A percentile compares a stretch with the other conserved stretches of the same genome.
These are phyloP conservation scores for Origma solitaria DNA, from an alignment of 2,113 vertebrate species.

Conservation along the genomic window DNA sequence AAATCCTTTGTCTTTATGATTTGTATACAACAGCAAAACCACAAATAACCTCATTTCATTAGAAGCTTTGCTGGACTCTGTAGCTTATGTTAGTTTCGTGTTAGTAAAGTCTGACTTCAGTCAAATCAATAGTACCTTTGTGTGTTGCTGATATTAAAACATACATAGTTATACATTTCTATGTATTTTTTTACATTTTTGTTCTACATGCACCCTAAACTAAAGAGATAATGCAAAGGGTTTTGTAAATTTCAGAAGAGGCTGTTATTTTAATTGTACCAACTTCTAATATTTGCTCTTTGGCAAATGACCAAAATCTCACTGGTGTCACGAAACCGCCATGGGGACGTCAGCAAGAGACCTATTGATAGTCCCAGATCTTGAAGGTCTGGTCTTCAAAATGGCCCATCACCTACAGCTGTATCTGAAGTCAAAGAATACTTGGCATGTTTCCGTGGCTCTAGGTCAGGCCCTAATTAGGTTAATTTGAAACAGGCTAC, in stretches of 20 bases:
- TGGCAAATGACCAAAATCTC: neutral
- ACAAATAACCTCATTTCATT: neutral
- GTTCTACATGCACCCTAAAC: neutral
- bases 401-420: neutral
- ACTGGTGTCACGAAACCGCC: neutral
- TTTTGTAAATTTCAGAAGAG: neutral
- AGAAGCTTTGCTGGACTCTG: neutral
- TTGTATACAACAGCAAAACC: neutral
- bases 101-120: neutral
- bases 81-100: neutral
- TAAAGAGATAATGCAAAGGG: neutral
- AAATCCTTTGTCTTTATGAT: neutral
- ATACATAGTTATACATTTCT: neutral
- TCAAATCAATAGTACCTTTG: neutral
- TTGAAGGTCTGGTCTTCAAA: neutral
- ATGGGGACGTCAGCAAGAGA: neutral
- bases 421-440: neutral
- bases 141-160: neutral
- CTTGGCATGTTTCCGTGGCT: neutral
- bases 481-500: constrained; percentile 5
- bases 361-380: neutral
- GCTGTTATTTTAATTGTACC: neutral
- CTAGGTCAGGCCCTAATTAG: neutral
- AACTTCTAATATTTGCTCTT: neutral
- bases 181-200: neutral